Evolutionary conservation across 2,113 vertebrate species (phyloP), one percentile per base, ranked within the genome.

Genomic region (Phocoena phocoena): DNA sequence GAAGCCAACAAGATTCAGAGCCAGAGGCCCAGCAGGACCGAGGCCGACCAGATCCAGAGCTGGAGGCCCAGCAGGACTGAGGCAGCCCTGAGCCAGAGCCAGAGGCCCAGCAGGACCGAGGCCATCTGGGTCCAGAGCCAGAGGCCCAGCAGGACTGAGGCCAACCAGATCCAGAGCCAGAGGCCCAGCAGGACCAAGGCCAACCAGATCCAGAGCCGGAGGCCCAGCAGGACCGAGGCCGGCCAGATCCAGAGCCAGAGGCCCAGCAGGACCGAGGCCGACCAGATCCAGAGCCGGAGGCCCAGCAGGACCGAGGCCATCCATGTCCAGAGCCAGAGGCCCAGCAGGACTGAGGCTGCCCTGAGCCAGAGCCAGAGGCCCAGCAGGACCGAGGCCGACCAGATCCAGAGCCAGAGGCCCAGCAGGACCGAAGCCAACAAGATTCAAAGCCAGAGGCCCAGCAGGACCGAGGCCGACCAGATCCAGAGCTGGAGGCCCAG

Each of bases 141-240:
- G 28, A 63, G 41, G 15, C 5, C 41, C 41, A 38, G 23, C 67
- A 50, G 31, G 23, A 31, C 7, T 0, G 12, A 67, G 8, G 36
- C 63, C 2, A n/a, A n/a, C n/a, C n/a, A n/a, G n/a, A n/a, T n/a
- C n/a, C n/a, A n/a, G n/a, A n/a, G n/a, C n/a, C 17, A 13, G 28
- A 63, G 41, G 15, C 5, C 41, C 41, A 38, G 23, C 67, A 50
- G 31, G 23, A 31, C 7, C 0, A 2, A 63, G 9, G 25, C 60
- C 4, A 0, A 0, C 60, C 62, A 0, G 47, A 11, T 0, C 28
- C 1, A 0, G 12, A 58, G 15, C 23, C 2, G 1, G 3, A 58
- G 4, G 21, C 38, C 5, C 62, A 55, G 50, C 10, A 28, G 44
- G 82, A 8, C 17, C 0, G 2, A 63, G 25, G 33, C 23, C 2